These are phyloP conservation scores for Polyommatus iphigenia DNA, from an alignment of 2,888 invertebrate genomes.

Conservation along the genomic window DNA sequence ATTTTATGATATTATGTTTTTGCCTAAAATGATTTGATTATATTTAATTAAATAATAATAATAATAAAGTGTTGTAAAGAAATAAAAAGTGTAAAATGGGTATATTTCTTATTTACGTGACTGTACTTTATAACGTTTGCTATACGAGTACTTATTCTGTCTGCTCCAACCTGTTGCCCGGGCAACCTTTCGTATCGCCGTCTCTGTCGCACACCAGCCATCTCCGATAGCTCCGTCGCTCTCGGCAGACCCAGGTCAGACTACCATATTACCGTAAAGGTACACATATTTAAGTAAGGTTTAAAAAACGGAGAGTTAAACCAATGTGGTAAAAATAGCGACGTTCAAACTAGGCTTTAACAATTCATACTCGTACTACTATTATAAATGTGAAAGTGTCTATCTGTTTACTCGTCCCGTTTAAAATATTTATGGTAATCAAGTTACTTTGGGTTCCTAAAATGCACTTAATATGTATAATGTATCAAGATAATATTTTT, in stretches of 20 bases:
- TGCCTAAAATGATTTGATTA: too few relatives aligned
- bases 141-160: constrained; percentile 71
- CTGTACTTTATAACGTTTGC: constrained; percentile 71
- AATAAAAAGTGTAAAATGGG: too few relatives aligned
- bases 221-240: constrained; percentile 48
- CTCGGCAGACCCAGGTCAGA: constrained; percentile 68
- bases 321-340: constrained; percentile 2
- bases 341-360: background rate
- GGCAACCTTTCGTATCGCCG: constrained; percentile 62
- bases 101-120: background rate
- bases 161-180: constrained; percentile 76
- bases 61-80: too few relatives aligned
- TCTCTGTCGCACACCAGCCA: constrained; percentile 50
- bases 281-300: constrained; percentile 79
- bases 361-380: background rate
- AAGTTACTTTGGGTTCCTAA: too few relatives aligned
- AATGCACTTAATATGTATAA: too few relatives aligned
- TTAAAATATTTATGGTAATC: too few relatives aligned
- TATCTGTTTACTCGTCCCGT: too few relatives aligned
- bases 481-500: too few relatives aligned
- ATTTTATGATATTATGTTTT: too few relatives aligned
- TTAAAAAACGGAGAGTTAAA: constrained; percentile 54
- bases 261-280: constrained; percentile 76
- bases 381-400: too few relatives aligned
- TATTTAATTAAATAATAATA: too few relatives aligned